Evolutionary conservation across 2,888 invertebrate species (phyloP), one percentile per base, ranked within the genome.

Genomic region (Xylota segnis): DNA sequence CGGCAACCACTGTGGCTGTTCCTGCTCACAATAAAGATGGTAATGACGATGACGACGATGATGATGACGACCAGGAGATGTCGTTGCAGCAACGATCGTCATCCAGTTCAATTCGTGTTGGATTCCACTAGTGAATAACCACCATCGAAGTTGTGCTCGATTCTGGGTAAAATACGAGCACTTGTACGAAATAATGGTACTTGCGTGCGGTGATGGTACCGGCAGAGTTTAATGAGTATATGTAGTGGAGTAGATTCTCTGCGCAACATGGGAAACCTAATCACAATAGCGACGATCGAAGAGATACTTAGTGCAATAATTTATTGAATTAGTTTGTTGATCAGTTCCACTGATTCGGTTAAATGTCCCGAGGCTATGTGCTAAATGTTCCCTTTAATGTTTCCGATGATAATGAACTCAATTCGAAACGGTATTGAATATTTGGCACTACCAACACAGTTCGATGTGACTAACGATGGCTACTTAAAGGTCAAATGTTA

Each of bases 81-180:
- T 74, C 32, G 61, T 54, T 74, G 50, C 23, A 27, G 16, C 75
- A 32, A 65, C 18, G 34, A 34, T 47, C 56, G 45, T 65, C 75
- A 75, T 65, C 56, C 65, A 56, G 56, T 58, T 37, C n/a, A 66
- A 16, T 47, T 66, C 50, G 34, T 37, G 66, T 56, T 47, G 56
- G 27, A 47, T 43, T 74, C 23, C 45, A 32, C 34, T 16, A 7
- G n/a, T 27, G 27, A 34, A 52, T 61, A 47, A 45, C 63, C 74
- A 56, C 45, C 65, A 56, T 56, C 75, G 56, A 47, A 29, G 65
- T 27, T 43, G 43, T 10, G 4, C 14, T 54, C 18, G 43, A 45
- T 75, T 47, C 65, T 66, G 58, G 50, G 12, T 37, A 75, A 66
- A 66, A 54, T 45, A 56, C 65, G 56, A 56, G 65, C 47, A 76